Evolutionary conservation across 2,797 vertebrate genomes (phyloP).

Genomic region (Centropyge bicolor): DNA sequence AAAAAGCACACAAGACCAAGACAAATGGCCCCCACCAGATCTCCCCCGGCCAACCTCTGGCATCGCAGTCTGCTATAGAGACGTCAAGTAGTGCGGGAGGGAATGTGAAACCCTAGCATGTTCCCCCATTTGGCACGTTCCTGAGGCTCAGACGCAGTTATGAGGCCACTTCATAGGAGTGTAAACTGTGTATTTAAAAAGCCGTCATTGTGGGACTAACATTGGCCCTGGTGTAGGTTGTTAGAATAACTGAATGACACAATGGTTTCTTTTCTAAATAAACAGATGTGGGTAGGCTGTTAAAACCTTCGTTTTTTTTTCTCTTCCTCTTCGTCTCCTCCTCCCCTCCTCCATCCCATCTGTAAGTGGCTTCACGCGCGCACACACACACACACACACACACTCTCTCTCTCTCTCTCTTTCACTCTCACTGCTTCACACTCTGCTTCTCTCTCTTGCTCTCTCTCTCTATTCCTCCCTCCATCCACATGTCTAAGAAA

Average conservation of each 20-base stretch:
- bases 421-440: constrained; percentile 43
- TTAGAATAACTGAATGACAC: constrained; percentile 91
- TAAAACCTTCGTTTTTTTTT: constrained; percentile 83
- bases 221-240: constrained; percentile 82
- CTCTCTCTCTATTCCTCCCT: constrained; percentile 44
- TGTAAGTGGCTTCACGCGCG: constrained; percentile 60
- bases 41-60: constrained; percentile 72
- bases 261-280: constrained; percentile 93
- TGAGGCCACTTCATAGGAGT: constrained; percentile 86
- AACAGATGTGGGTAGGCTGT: constrained; percentile 89
- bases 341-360: constrained; percentile 77
- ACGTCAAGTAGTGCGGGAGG: constrained; percentile 75
- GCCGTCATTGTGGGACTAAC: constrained; percentile 84
- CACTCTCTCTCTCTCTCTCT: constrained; percentile 2
- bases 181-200: constrained; percentile 88
- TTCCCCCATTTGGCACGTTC: constrained; percentile 82
- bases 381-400: not conserved
- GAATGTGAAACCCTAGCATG: constrained; percentile 80
- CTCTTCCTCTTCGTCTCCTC: constrained; percentile 53
- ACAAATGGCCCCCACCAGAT: constrained; percentile 75
- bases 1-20: constrained; percentile 83
- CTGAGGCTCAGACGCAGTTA: constrained; percentile 78
- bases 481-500: constrained; percentile 80
- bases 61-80: constrained; percentile 72
- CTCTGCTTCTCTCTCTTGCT: too few species aligned